Evolutionary conservation across 2,113 vertebrate genomes (phyloP), one percentile per base, ranked within the genome.

Genomic region (Holacanthus passer): DNA sequence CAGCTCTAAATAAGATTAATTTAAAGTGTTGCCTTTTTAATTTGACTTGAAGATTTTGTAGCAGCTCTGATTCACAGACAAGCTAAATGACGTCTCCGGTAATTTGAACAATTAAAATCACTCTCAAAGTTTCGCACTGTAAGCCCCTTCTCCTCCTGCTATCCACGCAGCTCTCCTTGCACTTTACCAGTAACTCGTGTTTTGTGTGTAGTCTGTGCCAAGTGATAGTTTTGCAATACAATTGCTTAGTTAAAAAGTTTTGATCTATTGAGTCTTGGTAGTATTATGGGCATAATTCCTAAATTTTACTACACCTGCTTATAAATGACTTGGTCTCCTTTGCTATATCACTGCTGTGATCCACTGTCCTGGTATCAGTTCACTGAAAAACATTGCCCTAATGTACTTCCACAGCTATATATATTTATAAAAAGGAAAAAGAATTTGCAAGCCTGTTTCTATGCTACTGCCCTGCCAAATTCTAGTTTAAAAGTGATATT

Each of bases 111-210:
- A 65, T 74, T 73, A 59, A 71, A 77, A 52, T 55, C 55, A 43
- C 50, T 62, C 24, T 60, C 14, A 62, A 85, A 27, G 73, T 85
- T 77, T 85, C 50, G n/a, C 81, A 78, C 86, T 85, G 83, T 73
- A 74, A 63, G 64, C 39, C 45, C 73, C 64, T 11, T 53, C 22
- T 55, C 24, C 65, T 66, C 24, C 65, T 66, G 64, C 77, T 48
- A 55, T 63, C 76, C 78, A 82, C 48, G 74, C 83, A 87, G 87
- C 90, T 89, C 81, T 88, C 88, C 79, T 88, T 85, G 93, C 94
- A 94, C 93, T 95, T 95, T 94, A 95, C 80, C 89, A 89, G 59
- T 91, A 82, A 90, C 83, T 53, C 31, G 52, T 88, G 86, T 91
- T 80, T 86, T 83, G 87, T 91, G 88, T 91, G 87, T 93, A 92